A percentile compares a stretch with the other conserved stretches of the same genome.
Evolutionary conservation across 1,140 invertebrate genomes (phyloP).

Genomic region (Drosophila suzukii): DNA sequence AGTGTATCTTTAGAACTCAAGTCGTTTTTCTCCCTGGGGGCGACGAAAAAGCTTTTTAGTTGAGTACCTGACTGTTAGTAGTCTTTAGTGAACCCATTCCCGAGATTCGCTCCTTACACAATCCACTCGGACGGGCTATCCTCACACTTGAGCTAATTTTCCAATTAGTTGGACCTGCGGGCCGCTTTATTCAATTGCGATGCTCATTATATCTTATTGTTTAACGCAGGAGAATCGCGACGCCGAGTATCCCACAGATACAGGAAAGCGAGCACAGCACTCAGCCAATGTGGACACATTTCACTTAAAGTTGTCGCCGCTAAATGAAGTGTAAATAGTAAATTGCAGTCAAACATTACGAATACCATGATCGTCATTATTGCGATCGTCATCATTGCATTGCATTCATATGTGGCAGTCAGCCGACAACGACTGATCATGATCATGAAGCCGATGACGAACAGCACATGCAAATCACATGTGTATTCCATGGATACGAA

Average conservation of each 20-base stretch:
- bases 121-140: conserved; percentile 42
- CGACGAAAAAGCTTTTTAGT: conserved; percentile 31
- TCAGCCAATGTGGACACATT: conserved; percentile 77
- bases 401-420: conserved; percentile 32
- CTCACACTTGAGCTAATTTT: conserved; percentile 63
- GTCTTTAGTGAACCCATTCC: conserved; percentile 34
- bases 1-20: not conserved
- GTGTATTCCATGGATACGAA: conserved; percentile 58
- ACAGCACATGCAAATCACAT: conserved; percentile 80
- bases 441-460: conserved; percentile 72
- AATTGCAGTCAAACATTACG: conserved; percentile 81
- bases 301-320: conserved; percentile 80
- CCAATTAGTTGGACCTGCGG: conserved; percentile 56
- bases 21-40: not conserved
- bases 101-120: conserved; percentile 44
- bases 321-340: conserved; percentile 83
- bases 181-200: conserved; percentile 54
- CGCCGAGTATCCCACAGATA: conserved; percentile 49
- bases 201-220: conserved; percentile 43
- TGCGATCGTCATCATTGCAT: conserved; percentile 36
- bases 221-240: conserved; percentile 16
- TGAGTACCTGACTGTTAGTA: conserved; percentile 29
- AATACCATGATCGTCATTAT: conserved; percentile 61
- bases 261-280: conserved; percentile 54
- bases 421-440: conserved; percentile 52